These are phyloP conservation scores for Anneissia japonica DNA, from an alignment of 35 echinoderm and acorn worm genomes.

Conservation along the genomic window DNA sequence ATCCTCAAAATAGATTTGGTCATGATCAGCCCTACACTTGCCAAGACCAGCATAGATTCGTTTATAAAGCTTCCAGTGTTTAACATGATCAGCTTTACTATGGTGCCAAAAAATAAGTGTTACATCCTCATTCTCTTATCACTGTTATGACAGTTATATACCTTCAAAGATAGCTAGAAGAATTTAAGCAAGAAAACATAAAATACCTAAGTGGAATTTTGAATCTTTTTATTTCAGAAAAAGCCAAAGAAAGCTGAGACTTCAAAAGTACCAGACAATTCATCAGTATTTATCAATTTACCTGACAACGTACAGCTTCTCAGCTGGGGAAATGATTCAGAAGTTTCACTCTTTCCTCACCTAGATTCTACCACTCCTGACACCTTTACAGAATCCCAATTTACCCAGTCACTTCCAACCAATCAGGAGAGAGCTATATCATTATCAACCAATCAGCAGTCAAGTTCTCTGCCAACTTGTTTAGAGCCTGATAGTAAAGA, in stretches of 20 bases:
- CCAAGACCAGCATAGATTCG: too few species aligned
- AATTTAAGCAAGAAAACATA: background rate
- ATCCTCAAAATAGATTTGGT: too few species aligned
- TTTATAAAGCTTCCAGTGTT: too few species aligned
- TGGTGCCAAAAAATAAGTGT: too few species aligned
- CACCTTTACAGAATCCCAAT: background rate
- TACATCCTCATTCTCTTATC: too few species aligned
- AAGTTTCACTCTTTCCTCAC: background rate
- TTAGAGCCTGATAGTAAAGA: background rate
- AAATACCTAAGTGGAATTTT: too few species aligned
- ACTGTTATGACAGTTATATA: too few species aligned
- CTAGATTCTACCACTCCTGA: background rate
- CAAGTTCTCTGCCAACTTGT: background rate
- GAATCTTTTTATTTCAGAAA: background rate
- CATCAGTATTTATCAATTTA: background rate
- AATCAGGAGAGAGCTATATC: background rate
- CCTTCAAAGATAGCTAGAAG: too few species aligned
- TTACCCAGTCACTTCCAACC: background rate
- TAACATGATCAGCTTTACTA: too few species aligned
- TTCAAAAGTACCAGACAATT: background rate
- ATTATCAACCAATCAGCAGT: background rate
- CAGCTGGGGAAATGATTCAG: background rate
- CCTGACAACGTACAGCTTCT: background rate
- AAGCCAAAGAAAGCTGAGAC: background rate
- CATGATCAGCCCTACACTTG: too few species aligned